A percentile compares a stretch with the other conserved stretches of the same genome.
Conservation (phyloP, 1,140 invertebrate genomes). For the Acyrthosiphon pisum region DNA sequence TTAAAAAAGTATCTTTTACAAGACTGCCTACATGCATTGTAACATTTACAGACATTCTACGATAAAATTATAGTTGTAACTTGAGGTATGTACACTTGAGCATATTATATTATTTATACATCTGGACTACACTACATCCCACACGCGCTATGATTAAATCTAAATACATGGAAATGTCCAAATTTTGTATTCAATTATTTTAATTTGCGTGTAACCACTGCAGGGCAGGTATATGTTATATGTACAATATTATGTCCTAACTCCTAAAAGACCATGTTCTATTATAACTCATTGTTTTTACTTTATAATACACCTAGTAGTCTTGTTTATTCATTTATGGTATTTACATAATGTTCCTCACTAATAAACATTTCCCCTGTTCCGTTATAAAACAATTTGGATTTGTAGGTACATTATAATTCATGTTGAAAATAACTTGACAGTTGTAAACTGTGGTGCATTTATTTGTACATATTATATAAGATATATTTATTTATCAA, state of each 20-base stretch:
- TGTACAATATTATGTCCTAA: neutral
- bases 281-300: neutral
- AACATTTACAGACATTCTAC: neutral
- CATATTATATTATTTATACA: neutral
- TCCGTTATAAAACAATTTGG: neutral
- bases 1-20: too few relatives aligned
- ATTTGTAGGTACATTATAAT: neutral
- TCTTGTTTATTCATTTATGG: neutral
- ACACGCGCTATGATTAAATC: neutral
- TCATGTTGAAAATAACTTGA: neutral
- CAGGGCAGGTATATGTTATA: too few relatives aligned
- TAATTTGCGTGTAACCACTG: neutral
- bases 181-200: neutral
- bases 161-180: neutral
- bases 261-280: neutral
- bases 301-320: neutral
- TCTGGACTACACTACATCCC: neutral
- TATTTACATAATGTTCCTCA: neutral
- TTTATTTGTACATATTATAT: neutral
- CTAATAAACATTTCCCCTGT: neutral
- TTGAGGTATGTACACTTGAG: neutral
- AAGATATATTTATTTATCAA: neutral
- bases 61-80: neutral
- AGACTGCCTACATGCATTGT: neutral
- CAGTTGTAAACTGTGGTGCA: neutral